Percentiles rank a stretch among this genome's conserved stretches.
Evolutionary conservation across 2,113 vertebrate genomes (phyloP).

Genomic region (Daboia siamensis): DNA sequence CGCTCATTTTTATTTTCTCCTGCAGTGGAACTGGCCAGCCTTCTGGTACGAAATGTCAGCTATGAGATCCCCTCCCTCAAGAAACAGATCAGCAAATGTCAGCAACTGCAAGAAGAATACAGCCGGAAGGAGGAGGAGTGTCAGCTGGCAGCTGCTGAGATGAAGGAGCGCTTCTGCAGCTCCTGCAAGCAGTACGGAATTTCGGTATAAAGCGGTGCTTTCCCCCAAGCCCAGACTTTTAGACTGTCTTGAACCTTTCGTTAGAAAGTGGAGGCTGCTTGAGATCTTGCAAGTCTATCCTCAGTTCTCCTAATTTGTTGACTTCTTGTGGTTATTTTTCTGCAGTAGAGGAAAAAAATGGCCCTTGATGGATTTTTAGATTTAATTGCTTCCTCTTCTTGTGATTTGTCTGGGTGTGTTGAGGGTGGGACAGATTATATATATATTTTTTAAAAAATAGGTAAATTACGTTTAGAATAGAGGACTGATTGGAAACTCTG

Average conservation of each 20-base stretch:
- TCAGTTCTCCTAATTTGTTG: background rate
- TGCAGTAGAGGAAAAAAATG: background rate
- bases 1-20: accelerated
- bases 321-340: background rate
- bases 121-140: slow-evolving; percentile 84
- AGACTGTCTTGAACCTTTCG: background rate
- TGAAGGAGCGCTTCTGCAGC: slow-evolving; percentile 80
- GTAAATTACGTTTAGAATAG: background rate
- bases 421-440: background rate
- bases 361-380: background rate
- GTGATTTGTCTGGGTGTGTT: background rate
- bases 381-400: background rate
- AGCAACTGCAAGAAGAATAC: slow-evolving; percentile 88
- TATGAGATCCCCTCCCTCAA: slow-evolving; percentile 87
- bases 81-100: slow-evolving; percentile 84
- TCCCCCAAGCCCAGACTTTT: background rate
- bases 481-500: background rate
- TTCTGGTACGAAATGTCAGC: slow-evolving; percentile 85
- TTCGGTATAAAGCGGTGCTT: slow-evolving; percentile 64
- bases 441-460: background rate
- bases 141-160: slow-evolving; percentile 75
- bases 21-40: slow-evolving; percentile 83
- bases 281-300: background rate
- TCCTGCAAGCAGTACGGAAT: slow-evolving; percentile 91
- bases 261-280: background rate